phyloP scores from a whole-genome alignment of 2,888 invertebrate species.

The Sphecodes monilicornis region DNA sequence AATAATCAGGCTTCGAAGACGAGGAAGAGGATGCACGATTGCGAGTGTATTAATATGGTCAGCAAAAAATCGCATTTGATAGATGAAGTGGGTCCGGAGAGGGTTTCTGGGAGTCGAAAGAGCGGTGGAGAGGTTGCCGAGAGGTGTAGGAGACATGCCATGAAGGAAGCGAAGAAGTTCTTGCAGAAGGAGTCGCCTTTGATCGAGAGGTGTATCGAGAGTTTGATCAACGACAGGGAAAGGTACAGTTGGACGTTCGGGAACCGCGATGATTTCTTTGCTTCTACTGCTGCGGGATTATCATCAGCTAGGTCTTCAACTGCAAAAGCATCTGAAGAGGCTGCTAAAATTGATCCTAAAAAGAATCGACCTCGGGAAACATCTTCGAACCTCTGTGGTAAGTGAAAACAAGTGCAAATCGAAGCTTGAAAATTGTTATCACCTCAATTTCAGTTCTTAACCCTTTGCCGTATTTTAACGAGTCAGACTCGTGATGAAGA shows the following conservation, averaged over 20 bases:
- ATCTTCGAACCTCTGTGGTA: neutral
- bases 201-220: constrained; percentile 60
- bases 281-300: neutral
- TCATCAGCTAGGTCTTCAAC: neutral
- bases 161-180: constrained; percentile 58
- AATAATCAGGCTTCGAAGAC: neutral
- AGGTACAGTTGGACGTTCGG: constrained; percentile 1
- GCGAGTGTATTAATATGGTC: neutral
- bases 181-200: constrained; percentile 61
- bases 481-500: too few relatives aligned
- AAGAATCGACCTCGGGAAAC: too few relatives aligned
- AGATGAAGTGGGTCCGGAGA: constrained; percentile 21
- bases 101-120: neutral
- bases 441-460: neutral
- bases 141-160: constrained; percentile 55
- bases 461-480: too few relatives aligned
- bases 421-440: too few relatives aligned
- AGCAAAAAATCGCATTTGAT: constrained; percentile 42
- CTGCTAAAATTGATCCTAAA: neutral
- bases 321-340: neutral
- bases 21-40: constrained; percentile 24
- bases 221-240: constrained; percentile 44
- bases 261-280: constrained; percentile 22
- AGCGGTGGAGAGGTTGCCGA: constrained; percentile 35
- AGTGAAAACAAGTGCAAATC: neutral